Base-by-base conservation (phyloP, 1,140 invertebrate genomes). In the Bombus consobrinus region DNA sequence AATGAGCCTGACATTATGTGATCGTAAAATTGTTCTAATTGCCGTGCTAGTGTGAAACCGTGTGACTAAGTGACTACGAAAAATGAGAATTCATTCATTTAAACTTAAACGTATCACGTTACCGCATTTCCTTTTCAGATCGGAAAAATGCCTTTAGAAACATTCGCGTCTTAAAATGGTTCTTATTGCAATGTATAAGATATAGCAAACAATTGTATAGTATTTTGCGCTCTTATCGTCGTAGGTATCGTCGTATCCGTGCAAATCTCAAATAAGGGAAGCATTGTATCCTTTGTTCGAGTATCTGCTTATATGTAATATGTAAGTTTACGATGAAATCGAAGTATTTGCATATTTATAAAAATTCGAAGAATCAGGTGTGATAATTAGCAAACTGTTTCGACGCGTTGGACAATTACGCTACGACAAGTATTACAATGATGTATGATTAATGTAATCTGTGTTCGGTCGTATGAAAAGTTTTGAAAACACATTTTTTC, bases 21-120 rank as follows among this genome's bases (percentile, higher is more conserved):
- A 68, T 81, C 39, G 53, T 62, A 72, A 18, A 37, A 53, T 47
- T 37, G 10, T 39, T 59, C 3, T 47, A 71, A 71, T 72, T 32
- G 39, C 6, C 53, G 22, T 47, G 57, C 57, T 34, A 10, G 41
- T 10, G 15, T 41, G 47, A 32, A 13, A 74, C 41, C 34, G 18
- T 57, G 8, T 39, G 18, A n/a, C 28, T 25, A 59, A 9, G 34
- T 32, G 43, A 53, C 68, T 34, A 34, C 41, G 34, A 73, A 34
- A 73, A 79, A 85, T 68, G 57, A 85, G 10, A 68, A 81, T 74
- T 73, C 43, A 15, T 32, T 75, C 41, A n/a, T 39, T 73, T 62
- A 22, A n/a, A 66, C 78, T 62, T 81, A 85, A 81, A 71, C 71
- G 84, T 85, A 85, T 85, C 83, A 57, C 71, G 78, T 85, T 32